Base-by-base conservation (phyloP, 2,888 invertebrate species). In the Hypena proboscidalis region DNA sequence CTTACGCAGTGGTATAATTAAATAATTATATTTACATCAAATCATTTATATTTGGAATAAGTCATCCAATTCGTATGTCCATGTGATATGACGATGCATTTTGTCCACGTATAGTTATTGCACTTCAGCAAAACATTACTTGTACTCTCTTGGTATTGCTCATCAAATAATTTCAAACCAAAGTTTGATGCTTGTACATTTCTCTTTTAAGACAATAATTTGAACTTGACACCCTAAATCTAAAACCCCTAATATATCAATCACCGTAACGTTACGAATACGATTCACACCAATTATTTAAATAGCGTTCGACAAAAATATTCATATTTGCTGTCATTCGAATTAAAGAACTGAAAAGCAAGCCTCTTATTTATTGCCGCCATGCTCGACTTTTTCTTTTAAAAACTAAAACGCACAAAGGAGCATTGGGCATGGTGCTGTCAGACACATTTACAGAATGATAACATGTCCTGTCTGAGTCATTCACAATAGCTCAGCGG, bases 91-190 rank as follows among this genome's bases (percentile, higher is more conserved):
- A 73, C 61, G 67, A 64, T 70, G 69, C 64, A 53, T 59, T n/a
- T 65, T 62, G 56, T 59, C 59, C 45, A 55, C 47, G 17, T 55
- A 57, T 60, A 67, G 55, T 74, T 79, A 80, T 80, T 80, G 77
- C 77, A 68, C 45, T 51, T 70, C 64, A 70, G 68, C 74, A 58
- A 64, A 65, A 67, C 43, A 65, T 70, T 61, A 69, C 69, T 84
- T 83, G 85, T 85, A 84, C 80, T 82, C 58, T 78, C 56, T 68
- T 71, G 78, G 77, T 85, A 84, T 83, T 83, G 83, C 85, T 84
- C 74, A 74, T 77, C 72, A 68, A 69, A 68, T 74, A 58, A 49
- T 40, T 55, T 63, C 75, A 75, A 77, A 78, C 74, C 46, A 56
- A 52, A 35, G 75, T 71, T 77, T 72, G 69, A 70, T 52, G 58